These are phyloP conservation scores for Chrysodeixis includens DNA, from an alignment of 2,888 invertebrate genomes.

Conservation along the genomic window DNA sequence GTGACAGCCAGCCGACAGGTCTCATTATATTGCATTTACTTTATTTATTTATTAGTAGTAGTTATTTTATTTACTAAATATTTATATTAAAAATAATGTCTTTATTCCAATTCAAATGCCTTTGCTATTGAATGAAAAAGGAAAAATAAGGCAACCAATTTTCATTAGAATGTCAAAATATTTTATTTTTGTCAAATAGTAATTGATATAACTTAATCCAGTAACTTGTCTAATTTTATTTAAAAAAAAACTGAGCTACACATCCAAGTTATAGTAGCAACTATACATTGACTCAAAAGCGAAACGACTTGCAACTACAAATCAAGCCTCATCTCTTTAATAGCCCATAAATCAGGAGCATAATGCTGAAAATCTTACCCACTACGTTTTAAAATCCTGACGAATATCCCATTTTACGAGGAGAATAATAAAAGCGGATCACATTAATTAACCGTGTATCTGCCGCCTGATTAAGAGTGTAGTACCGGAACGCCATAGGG, in stretches of 20 bases:
- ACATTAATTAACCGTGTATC: slow-evolving; percentile 87
- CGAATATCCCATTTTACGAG: slow-evolving; percentile 70
- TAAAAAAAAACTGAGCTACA: too few species aligned
- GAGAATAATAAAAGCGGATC: slow-evolving; percentile 82
- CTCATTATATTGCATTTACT: slow-evolving; percentile 74
- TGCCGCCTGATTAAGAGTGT: slow-evolving; percentile 86
- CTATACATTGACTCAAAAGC: background rate
- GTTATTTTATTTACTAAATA: too few species aligned
- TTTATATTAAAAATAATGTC: too few species aligned
- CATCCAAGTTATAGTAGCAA: background rate
- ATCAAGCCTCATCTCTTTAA: slow-evolving; percentile 32
- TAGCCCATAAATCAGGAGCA: slow-evolving; percentile 33
- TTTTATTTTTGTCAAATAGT: too few species aligned
- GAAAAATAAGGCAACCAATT: too few species aligned
- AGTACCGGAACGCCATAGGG: slow-evolving; percentile 82
- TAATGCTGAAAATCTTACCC: slow-evolving; percentile 39
- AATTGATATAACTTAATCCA: too few species aligned
- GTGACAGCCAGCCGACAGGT: slow-evolving; percentile 76
- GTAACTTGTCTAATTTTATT: too few species aligned
- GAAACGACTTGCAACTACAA: background rate
- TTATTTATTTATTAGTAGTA: slow-evolving; percentile 57
- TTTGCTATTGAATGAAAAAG: too few species aligned
- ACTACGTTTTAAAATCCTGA: slow-evolving; percentile 60
- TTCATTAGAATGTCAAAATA: too few species aligned
- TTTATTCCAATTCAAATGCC: too few species aligned